Base-by-base conservation (phyloP, 2,888 invertebrate genomes). In the Agrochola litura region DNA sequence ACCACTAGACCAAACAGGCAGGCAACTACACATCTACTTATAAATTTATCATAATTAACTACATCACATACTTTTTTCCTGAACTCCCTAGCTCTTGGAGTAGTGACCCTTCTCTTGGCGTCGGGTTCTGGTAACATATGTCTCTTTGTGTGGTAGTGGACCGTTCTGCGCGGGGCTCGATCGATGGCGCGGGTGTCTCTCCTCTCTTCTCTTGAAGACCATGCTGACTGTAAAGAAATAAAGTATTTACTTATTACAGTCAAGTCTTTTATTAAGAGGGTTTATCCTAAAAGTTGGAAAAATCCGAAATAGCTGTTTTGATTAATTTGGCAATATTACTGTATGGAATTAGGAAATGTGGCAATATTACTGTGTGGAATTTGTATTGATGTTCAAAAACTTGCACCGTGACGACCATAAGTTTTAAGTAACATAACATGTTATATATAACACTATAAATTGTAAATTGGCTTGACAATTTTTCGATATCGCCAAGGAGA, bases 121-220 rank as follows among this genome's bases (percentile, higher is more conserved):
- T 94, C 94, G 3, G 82, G 76, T 14, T 93, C 93, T 12, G 87
- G 89, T 14, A 93, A 75, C 95, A 95, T 95, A 76, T 95, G 95
- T 52, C 95, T 90, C 81, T 95, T 95, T 1, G 93, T 85, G 73
- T 94, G 94, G 60, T 92, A 93, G 77, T 95, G 95, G 1, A 91
- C 61, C 1, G 89, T 84, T 79, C 89, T 89, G 19, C 89, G 90
- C 1, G 90, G 84, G 0, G 72, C 85, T 77, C 71, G 69, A 68
- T 52, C 79, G 6, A 64, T 58, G 43, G 65, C 61, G 2, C 72
- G 79, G 3, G 80, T 22, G 66, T 89, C 78, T 89, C 89, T 77
- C 83, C 79, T 81, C 0, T 90, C 87, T 46, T 90, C 88, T 41
- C 73, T 37, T 0, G 85, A 58, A 12, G 58, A 56, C 94, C 94